phyloP scores from a whole-genome alignment of 2,797 vertebrate species.

The Cyprinella venusta region DNA sequence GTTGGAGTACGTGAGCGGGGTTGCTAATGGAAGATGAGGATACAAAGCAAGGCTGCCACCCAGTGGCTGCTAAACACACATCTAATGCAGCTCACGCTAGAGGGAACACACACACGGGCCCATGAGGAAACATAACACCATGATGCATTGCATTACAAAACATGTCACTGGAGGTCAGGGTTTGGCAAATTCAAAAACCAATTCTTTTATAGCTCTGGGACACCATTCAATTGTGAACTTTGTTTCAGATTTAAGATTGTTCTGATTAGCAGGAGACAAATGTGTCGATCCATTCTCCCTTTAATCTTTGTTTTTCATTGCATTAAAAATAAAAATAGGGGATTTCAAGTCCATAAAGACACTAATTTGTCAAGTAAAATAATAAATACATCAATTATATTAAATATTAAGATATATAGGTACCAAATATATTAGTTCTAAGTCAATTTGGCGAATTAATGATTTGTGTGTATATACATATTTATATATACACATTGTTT shows the following conservation, averaged over 20 bases:
- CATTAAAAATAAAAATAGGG: background rate
- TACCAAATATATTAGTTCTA: background rate
- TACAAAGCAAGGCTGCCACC: constrained; percentile 62
- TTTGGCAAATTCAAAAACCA: background rate
- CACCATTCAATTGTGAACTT: background rate
- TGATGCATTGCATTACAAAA: background rate
- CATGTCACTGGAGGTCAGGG: background rate
- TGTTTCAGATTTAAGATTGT: background rate
- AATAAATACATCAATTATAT: background rate
- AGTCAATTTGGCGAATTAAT: background rate
- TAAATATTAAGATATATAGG: background rate
- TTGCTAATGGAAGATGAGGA: constrained; percentile 32
- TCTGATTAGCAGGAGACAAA: background rate
- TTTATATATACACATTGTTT: background rate
- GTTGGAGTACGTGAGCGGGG: constrained; percentile 55
- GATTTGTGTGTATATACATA: background rate
- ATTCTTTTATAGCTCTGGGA: background rate
- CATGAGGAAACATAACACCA: background rate
- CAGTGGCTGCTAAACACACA: constrained; percentile 47
- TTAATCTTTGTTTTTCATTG: background rate
- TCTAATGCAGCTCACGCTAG: background rate
- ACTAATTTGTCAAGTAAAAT: background rate
- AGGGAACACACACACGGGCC: background rate
- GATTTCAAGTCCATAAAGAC: background rate
- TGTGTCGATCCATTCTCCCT: background rate